These are phyloP conservation scores for Chymomyza costata DNA, from an alignment of 1,140 invertebrate species.

Conservation along the genomic window DNA sequence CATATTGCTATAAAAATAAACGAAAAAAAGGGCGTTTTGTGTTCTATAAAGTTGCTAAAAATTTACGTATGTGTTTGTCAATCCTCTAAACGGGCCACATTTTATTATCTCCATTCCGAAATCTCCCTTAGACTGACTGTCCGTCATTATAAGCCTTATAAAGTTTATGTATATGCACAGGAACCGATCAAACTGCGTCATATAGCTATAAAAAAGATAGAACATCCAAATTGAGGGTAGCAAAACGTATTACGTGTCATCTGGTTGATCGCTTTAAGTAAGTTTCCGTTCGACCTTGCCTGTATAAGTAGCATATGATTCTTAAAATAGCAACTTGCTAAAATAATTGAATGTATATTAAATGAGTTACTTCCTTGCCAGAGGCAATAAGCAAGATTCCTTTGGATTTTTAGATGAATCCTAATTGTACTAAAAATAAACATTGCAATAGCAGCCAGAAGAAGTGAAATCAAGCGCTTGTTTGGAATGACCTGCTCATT, in stretches of 20 bases:
- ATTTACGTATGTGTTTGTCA: conserved; percentile 21
- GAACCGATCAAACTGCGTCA: neutral
- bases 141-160: neutral
- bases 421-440: no score
- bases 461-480: no score
- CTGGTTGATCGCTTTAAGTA: no score
- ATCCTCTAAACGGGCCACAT: conserved; percentile 10
- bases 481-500: no score
- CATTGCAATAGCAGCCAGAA: no score
- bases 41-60: conserved; percentile 34
- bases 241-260: conserved; percentile 3
- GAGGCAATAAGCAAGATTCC: no score
- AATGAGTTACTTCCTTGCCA: no score
- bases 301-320: neutral
- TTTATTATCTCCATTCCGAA: conserved; percentile 6
- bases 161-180: conserved; percentile 2
- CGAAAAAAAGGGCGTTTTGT: conserved; percentile 41
- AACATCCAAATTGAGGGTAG: conserved; percentile 35
- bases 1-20: conserved; percentile 67
- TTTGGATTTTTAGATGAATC: no score
- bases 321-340: conserved; percentile 31
- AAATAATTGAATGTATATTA: no score
- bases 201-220: conserved; percentile 30
- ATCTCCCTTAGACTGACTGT: conserved; percentile 1
- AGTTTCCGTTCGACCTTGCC: conserved; percentile 8